Conservation (phyloP, 2,888 invertebrate genomes). For the Hermaeophaga mercurialis region DNA sequence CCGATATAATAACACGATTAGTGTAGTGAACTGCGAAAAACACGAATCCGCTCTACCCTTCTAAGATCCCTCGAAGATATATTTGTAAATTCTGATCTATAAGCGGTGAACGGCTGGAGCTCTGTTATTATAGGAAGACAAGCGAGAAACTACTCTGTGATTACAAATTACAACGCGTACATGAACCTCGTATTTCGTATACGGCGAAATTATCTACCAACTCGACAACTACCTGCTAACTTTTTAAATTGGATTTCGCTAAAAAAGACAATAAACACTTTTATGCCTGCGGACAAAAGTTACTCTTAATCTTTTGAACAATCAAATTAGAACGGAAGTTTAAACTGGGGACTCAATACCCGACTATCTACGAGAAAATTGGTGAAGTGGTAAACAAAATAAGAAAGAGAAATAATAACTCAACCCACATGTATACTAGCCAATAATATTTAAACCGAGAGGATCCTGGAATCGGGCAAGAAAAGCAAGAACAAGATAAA, state of each 20-base stretch:
- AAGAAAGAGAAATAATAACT: no score
- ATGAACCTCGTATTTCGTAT: neutral
- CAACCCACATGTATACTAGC: no score
- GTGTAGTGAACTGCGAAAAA: neutral
- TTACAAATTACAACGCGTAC: constrained; percentile 3
- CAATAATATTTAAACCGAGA: no score
- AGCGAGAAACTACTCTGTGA: constrained; percentile 3
- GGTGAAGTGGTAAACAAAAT: no score
- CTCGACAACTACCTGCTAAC: constrained; percentile 2
- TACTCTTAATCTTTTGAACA: no score
- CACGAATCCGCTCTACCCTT: neutral
- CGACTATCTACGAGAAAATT: no score
- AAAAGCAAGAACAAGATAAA: no score
- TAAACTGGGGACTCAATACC: no score
- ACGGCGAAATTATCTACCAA: neutral
- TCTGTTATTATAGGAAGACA: constrained; percentile 2
- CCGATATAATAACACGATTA: neutral
- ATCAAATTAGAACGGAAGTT: no score
- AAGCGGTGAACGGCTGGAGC: neutral
- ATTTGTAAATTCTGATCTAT: neutral
- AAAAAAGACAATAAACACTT: neutral
- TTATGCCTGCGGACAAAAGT: no score
- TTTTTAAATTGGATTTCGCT: neutral
- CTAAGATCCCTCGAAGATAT: neutral
- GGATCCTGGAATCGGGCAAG: no score